Evolutionary conservation across 2,797 vertebrate genomes (phyloP), one percentile per base, ranked within the genome.

Genomic region (Pseudopleuronectes americanus): DNA sequence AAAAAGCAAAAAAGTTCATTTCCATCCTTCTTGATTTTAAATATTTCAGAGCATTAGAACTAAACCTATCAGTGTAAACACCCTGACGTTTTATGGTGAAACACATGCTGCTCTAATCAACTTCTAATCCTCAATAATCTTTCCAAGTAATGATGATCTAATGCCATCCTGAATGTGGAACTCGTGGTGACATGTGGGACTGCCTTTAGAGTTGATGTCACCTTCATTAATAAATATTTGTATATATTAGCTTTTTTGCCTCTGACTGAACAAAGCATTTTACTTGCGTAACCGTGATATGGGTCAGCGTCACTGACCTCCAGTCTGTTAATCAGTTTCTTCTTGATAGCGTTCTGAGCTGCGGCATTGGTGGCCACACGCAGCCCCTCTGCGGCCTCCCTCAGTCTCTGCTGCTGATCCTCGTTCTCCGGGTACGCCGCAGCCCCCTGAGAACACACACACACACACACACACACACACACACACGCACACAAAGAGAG

Each of bases 261-360:
- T 38, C 36, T 38, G 4, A 38, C 12, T 13, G 12, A 12, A 38
- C 36, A 38, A 13, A 38, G 10, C 10, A 12, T 38, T 38, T 38
- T 12, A 38, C 36, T 31, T 1, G 1, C 4, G 4, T 17, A 52
- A 36, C 14, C 19, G 21, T 22, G 4, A 7, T 0, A 0, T 14
- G n/a, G 23, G 38, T 5, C 4, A 13, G n/a, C 14, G 3, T 41
- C 57, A 57, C 88, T 74, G 26, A 92, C 90, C 96, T 99, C 97
- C 77, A 99, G 91, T 63, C 97, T 94, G 93, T 96, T 99, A 79
- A 99, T 95, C 1, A 99, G 96, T 79, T 99, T 99, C 91, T 99
- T 99, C 93, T 99, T 99, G 64, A 99, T 99, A 64, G 98, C 98
- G 1, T 99, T 99, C 86, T 99, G 97, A 33, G 97, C 97, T 0